These are phyloP conservation scores for Melipona bicolor DNA, from an alignment of 2,888 invertebrate genomes.

Conservation along the genomic window DNA sequence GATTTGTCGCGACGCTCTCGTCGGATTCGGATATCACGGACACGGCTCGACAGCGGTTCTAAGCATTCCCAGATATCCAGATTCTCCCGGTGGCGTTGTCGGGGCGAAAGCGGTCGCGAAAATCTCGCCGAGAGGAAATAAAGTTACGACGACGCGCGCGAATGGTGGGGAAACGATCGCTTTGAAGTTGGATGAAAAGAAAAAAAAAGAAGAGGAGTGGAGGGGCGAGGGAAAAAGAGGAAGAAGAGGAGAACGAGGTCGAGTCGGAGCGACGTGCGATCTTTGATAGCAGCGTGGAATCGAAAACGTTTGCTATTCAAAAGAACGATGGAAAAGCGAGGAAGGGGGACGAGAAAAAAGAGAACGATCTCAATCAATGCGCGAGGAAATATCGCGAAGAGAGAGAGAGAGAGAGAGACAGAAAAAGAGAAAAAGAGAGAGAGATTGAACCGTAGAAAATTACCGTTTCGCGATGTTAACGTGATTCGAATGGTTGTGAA, in stretches of 20 bases:
- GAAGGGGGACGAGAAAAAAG: not conserved
- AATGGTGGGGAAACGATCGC: not conserved
- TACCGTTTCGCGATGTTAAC: conserved; percentile 10
- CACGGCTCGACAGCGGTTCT: conserved; percentile 2
- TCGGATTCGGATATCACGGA: conserved; percentile 55
- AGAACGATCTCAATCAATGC: conserved; percentile 3
- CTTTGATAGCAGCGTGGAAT: conserved; percentile 24
- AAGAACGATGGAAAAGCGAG: not conserved
- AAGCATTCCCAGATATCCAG: conserved; percentile 3
- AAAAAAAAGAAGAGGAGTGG: not conserved
- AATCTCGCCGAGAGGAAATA: conserved; percentile 1
- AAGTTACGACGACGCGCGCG: conserved; percentile 18
- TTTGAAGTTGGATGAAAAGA: conserved; percentile 13
- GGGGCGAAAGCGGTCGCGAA: not conserved
- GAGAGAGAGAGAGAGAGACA: not conserved
- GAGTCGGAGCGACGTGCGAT: conserved; percentile 8
- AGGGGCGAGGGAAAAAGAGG: no score
- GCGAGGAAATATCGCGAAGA: not conserved
- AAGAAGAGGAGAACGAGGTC: not conserved
- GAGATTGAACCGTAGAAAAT: conserved; percentile 12
- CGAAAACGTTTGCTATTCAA: conserved; percentile 31
- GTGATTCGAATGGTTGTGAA: conserved; percentile 1
- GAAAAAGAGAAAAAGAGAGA: not conserved
- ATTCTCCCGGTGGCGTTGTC: not conserved
- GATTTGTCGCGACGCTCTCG: conserved; percentile 64